phyloP scores from a whole-genome alignment of 2,797 vertebrate genomes.

The Leptatherina wallacei region DNA sequence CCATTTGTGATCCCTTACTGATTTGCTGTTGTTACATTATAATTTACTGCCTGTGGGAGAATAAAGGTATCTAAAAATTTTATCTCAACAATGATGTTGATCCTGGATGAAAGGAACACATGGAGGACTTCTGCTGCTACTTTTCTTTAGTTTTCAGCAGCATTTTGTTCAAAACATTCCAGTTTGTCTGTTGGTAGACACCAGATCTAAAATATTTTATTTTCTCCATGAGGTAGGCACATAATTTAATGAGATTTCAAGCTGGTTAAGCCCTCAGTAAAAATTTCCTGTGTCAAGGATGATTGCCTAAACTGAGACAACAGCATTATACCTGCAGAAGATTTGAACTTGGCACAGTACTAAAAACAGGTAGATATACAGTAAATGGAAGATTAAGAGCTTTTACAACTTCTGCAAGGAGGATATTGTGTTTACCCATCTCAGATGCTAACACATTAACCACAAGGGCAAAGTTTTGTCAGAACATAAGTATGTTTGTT shows the following conservation, averaged over 20 bases:
- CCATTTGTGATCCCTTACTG: neutral
- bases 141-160: neutral
- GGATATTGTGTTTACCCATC: neutral
- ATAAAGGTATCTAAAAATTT: no score
- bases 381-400: no score
- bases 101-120: no score
- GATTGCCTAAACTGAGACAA: no score
- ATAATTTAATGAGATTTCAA: neutral
- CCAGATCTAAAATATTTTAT: neutral
- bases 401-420: no score
- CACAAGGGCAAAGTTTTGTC: slow-evolving; percentile 1
- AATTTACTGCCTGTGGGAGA: neutral
- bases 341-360: neutral
- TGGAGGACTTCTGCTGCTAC: no score
- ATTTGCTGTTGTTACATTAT: no score
- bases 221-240: neutral
- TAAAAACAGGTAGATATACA: neutral
- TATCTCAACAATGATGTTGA: neutral
- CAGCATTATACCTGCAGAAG: no score
- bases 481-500: neutral
- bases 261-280: no score
- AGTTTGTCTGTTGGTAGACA: no score
- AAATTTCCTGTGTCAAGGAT: no score
- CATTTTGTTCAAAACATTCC: neutral
- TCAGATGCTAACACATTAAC: neutral